phyloP scores from a whole-genome alignment of 2,888 invertebrate species.

The Ariolimax columbianus region DNA sequence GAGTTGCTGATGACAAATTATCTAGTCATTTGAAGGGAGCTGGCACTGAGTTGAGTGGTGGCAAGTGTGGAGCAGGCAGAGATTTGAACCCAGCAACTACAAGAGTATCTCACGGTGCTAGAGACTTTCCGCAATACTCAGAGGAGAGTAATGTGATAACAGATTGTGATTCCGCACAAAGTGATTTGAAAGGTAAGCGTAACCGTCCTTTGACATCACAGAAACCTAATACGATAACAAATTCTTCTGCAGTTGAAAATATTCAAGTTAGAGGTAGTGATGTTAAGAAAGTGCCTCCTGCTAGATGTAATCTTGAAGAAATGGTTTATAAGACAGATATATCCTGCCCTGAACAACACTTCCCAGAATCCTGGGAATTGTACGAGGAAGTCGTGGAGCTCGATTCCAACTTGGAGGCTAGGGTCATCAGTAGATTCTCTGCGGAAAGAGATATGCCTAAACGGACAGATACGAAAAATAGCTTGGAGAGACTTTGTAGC shows the following conservation, averaged over 20 bases:
- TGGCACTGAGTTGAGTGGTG: not conserved
- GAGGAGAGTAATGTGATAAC: slow-evolving; percentile 42
- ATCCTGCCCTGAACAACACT: not conserved
- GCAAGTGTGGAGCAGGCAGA: not conserved
- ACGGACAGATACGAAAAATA: not conserved
- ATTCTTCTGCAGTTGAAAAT: not conserved
- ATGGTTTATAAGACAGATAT: not conserved
- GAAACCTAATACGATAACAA: not conserved
- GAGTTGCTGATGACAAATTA: not conserved
- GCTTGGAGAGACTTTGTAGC: not conserved
- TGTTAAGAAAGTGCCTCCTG: no score
- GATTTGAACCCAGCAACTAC: not conserved
- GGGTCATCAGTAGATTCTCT: slow-evolving; percentile 31
- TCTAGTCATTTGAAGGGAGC: not conserved
- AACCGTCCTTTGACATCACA: not conserved
- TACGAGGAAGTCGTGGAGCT: slow-evolving; percentile 48
- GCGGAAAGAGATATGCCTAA: slow-evolving; percentile 11
- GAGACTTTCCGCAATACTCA: slow-evolving; percentile 11
- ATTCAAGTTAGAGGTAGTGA: not conserved
- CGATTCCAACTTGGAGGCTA: not conserved
- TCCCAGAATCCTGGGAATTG: slow-evolving; percentile 38
- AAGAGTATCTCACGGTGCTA: not conserved
- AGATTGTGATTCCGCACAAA: slow-evolving; percentile 33
- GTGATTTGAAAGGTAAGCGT: slow-evolving; percentile 32
- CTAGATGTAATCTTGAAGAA: not conserved